phyloP scores from a whole-genome alignment of 2,797 vertebrate species.

The Lerista edwardsae region DNA sequence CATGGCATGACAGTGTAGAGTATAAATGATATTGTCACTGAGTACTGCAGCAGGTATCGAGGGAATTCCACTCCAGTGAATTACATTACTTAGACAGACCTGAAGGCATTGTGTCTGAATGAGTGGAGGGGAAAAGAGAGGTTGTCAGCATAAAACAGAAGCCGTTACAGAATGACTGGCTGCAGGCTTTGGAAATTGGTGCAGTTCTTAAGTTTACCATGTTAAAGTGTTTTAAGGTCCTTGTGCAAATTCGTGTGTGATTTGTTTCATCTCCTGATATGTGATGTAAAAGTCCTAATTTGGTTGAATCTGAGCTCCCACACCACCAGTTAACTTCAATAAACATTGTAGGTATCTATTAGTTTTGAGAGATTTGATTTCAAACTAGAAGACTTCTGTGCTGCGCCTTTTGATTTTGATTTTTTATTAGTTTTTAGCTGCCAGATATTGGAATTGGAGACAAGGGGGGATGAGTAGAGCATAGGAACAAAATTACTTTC shows the following conservation, averaged over 20 bases:
- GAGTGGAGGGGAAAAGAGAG: conserved; percentile 70
- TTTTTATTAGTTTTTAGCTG: conserved; percentile 14
- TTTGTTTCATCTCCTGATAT: neutral
- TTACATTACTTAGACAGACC: conserved; percentile 80
- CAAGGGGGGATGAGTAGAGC: neutral
- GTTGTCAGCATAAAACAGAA: conserved; percentile 76
- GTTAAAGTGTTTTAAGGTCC: conserved; percentile 46
- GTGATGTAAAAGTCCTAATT: neutral
- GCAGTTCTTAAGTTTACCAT: conserved; percentile 68
- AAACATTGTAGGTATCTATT: neutral
- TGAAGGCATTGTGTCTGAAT: conserved; percentile 79
- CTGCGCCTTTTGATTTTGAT: conserved; percentile 16
- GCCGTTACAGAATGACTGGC: conserved; percentile 72
- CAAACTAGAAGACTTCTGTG: neutral
- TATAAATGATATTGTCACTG: conserved; percentile 84
- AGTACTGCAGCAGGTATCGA: conserved; percentile 75
- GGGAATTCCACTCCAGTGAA: conserved; percentile 84
- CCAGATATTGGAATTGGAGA: neutral
- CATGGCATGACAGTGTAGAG: conserved; percentile 77
- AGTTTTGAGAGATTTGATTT: conserved; percentile 3
- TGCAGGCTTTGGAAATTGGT: conserved; percentile 63
- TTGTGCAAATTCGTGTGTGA: conserved; percentile 5
- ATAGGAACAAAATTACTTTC: neutral
- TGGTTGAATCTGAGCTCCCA: neutral
- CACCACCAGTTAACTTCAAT: neutral